Conservation (phyloP, 2,113 vertebrate genomes). For the Microtus oregoni region DNA sequence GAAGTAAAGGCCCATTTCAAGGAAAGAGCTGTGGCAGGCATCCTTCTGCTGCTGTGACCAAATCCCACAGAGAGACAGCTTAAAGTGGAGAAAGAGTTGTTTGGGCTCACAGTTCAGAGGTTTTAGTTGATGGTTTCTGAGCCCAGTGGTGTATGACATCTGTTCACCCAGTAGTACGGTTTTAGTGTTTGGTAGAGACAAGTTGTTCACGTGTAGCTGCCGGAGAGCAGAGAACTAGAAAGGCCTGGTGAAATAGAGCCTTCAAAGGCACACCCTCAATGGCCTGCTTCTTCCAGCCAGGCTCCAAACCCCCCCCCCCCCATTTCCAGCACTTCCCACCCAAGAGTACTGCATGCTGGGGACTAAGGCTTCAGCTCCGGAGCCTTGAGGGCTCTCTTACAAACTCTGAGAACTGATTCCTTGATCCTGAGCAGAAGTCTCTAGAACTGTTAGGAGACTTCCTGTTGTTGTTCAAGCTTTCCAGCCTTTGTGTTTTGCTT, state of each 20-base stretch:
- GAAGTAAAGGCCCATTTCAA: neutral
- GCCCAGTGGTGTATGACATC: neutral
- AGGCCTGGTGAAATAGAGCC: neutral
- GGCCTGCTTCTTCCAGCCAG: neutral
- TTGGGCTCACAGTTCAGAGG: neutral
- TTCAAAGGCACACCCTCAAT: neutral
- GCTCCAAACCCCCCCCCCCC: neutral
- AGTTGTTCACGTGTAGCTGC: neutral
- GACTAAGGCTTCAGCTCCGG: neutral
- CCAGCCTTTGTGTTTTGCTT: neutral
- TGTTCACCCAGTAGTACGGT: neutral
- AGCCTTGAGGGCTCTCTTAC: neutral
- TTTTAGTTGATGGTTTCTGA: neutral
- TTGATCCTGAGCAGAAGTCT: neutral
- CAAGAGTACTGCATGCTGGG: neutral
- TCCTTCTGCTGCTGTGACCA: neutral
- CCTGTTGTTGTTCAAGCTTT: neutral
- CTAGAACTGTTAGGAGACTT: neutral
- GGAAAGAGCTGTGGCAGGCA: neutral
- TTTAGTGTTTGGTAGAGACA: neutral
- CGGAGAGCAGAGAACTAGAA: neutral
- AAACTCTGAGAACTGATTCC: neutral
- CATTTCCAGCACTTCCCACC: neutral
- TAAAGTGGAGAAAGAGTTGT: neutral
- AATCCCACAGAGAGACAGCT: neutral